Evolutionary conservation across 1,140 invertebrate genomes (phyloP), one percentile per base, ranked within the genome.

Genomic region (Scylla paramamosain): DNA sequence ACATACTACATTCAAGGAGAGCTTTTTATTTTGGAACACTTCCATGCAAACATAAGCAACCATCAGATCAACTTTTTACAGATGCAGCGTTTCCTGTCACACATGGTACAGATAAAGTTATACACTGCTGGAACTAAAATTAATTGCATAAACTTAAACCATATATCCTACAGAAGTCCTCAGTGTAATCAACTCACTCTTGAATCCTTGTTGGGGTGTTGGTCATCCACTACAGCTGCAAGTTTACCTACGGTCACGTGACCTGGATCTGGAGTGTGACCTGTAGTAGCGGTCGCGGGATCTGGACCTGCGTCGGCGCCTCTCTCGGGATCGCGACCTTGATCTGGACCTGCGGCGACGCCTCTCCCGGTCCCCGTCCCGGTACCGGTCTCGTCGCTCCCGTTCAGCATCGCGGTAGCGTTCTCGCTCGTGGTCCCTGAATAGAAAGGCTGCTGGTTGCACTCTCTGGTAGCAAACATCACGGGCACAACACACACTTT

Each of bases 381-480:
- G 90, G 16, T 59, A 12, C 52, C 52, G 10, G 10, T 59, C 52
- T 20, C 95, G 95, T 39, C 96, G 94, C 10, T 96, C 95, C 31
- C 96, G 95, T 31, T 96, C 95, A 67, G 95, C 92, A 67, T 96
- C 96, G 14, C 96, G 94, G 83, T 96, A 96, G 10, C 96, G 84
- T 25, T 96, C 83, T 91, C 96, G 83, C 96, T 96, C 97, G 7
- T 97, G 95, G 39, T 96, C 96, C 67, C 96, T 91, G 77, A 32
- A 91, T 46, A 7, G 10, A 86, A 28, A 96, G 32, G 32, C n/a
- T 39, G 52, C 28, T 82, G 45, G 67, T 77, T 77, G 52, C 16
- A 59, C 12, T 59, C 16, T 59, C 52, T 4, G 10, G 52, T 59
- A 59, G 84, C 91, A 31, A 77, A 83, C 77, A 94, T 86, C 82